Evolutionary conservation across 2,113 vertebrate species (phyloP).

Genomic region (Thunnus maccoyii): DNA sequence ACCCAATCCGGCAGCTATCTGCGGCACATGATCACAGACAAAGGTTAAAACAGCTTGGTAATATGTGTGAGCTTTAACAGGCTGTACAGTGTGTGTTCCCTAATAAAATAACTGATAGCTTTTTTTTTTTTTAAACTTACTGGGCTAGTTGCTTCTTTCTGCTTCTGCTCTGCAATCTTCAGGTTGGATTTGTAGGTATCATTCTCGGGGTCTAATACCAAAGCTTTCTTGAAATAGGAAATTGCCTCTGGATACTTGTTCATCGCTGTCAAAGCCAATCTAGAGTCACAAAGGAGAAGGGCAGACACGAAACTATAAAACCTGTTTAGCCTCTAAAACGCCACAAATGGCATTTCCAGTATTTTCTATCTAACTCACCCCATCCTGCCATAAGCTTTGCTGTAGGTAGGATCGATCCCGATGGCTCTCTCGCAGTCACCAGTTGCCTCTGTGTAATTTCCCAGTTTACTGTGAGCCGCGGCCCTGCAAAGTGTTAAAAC

Average conservation of each 20-base stretch:
- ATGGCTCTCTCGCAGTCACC: slow-evolving; percentile 96
- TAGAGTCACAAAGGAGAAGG: slow-evolving; percentile 71
- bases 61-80: too few species aligned
- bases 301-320: too few species aligned
- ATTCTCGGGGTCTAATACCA: slow-evolving; percentile 96
- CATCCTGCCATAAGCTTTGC: slow-evolving; percentile 98
- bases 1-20: slow-evolving; percentile 94
- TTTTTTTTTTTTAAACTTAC: slow-evolving; percentile 83
- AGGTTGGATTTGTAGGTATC: slow-evolving; percentile 97
- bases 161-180: slow-evolving; percentile 97
- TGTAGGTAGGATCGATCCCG: slow-evolving; percentile 94
- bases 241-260: slow-evolving; percentile 96
- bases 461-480: slow-evolving; percentile 96
- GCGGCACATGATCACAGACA: slow-evolving; percentile 36
- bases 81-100: not conserved
- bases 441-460: slow-evolving; percentile 92
- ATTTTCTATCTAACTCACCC: slow-evolving; percentile 87
- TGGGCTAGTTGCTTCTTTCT: slow-evolving; percentile 92
- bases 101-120: not conserved
- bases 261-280: slow-evolving; percentile 94
- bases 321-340: too few species aligned
- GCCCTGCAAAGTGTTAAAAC: slow-evolving; percentile 84
- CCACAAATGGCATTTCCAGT: not conserved
- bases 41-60: not conserved
- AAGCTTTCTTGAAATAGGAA: slow-evolving; percentile 94